Base-by-base conservation (phyloP, 2,113 vertebrate genomes). In the Oenanthe oenanthe region DNA sequence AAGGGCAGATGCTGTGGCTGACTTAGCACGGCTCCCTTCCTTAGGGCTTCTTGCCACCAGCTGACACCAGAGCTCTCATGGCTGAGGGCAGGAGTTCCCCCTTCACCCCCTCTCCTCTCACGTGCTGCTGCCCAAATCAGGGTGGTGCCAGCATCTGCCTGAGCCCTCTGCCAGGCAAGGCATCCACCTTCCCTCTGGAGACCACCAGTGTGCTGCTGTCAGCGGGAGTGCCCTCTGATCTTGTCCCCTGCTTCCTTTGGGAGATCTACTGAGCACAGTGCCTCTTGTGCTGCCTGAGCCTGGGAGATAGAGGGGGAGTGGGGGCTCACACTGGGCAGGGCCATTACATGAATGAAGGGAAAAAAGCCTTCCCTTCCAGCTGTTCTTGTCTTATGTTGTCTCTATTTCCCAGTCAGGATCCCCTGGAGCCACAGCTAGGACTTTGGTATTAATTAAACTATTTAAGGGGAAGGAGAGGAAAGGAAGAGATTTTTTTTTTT, bases 311-410 rank as follows among this genome's bases (percentile, higher is more conserved):
- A 26, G 43, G 0, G 0, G 32, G 51, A 82, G 4, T 8, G 0
- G 11, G 24, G 43, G 40, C 25, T 51, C 8, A 1, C 17, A 3
- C 21, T 4, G 0, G 6, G 5, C 29, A 66, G 57, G 51, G 24
- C 10, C 29, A 7, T 25, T 31, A 29, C 62, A 67, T 9, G 32
- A 40, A 18, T 17, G 17, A 57, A 81, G 26, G 15, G 22, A 28
- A 61, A 26, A 21, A 13, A 58, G 17, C 19, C 6, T 70, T 63
- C 29, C 29, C 47, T 42, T 76, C 36, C 40, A 38, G 47, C 58
- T 75, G 43, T n/a, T 47, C 12, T 0, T 16, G 26, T 42, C 50
- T 51, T 45, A 0, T 25, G 51, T 38, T 5, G 0, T 13, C 15
- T 29, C 22, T 29, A 10, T 32, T 34, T 42, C 18, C 32, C 18